Evolutionary conservation across 2,888 invertebrate species (phyloP).

Genomic region (Carterocephalus palaemon): DNA sequence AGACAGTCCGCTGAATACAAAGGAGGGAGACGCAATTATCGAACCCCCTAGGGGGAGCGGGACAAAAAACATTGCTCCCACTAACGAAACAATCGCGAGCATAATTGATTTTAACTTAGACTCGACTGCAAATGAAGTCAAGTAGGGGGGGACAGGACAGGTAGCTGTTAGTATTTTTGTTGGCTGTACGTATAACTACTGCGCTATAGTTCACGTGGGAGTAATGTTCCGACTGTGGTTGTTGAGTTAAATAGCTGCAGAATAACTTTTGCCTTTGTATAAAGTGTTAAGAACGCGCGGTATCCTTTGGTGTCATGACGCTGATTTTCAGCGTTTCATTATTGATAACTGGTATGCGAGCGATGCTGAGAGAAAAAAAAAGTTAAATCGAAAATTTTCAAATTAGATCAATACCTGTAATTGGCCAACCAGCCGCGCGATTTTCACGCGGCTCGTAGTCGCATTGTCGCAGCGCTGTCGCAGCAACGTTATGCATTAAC

Average conservation of each 20-base stretch:
- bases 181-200: conserved; percentile 9
- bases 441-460: too few species aligned
- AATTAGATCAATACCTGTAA: too few species aligned
- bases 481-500: conserved; percentile 24
- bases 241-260: conserved; percentile 17
- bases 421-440: too few species aligned
- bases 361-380: too few species aligned
- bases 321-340: too few species aligned
- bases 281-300: too few species aligned
- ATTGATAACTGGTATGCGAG: too few species aligned
- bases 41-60: conserved; percentile 30
- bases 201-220: conserved; percentile 1
- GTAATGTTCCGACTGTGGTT: conserved; percentile 7
- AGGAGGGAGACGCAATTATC: conserved; percentile 39
- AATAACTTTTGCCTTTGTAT: conserved; percentile 7
- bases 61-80: conserved; percentile 67
- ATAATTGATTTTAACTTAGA: conserved; percentile 76
- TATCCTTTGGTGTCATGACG: too few species aligned
- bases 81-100: conserved; percentile 76
- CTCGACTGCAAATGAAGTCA: conserved; percentile 63
- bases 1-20: conserved; percentile 69
- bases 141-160: conserved; percentile 32
- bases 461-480: too few species aligned
- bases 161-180: conserved; percentile 22
- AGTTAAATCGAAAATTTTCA: too few species aligned